Percentiles rank a stretch among this genome's conserved stretches.
These are phyloP conservation scores for Archocentrus centrarchus DNA, from an alignment of 2,113 vertebrate genomes.

Conservation along the genomic window DNA sequence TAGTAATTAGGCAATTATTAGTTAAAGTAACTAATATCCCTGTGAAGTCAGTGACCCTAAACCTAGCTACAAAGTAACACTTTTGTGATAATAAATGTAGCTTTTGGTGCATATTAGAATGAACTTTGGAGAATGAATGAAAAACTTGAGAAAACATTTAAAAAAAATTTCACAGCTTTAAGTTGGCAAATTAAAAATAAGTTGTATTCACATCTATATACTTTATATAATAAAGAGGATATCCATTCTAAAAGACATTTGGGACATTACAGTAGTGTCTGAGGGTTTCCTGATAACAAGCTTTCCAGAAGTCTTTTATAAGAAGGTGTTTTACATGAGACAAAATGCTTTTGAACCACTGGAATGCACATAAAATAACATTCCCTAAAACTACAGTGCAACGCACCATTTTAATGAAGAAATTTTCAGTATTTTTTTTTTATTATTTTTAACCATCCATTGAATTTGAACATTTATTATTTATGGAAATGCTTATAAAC, in stretches of 20 bases:
- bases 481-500: not conserved
- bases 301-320: not conserved
- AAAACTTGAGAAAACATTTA: not conserved
- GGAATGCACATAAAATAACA: not conserved
- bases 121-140: not conserved
- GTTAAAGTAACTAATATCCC: too few species aligned
- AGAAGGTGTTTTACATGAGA: not conserved
- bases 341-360: not conserved
- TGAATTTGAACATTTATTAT: not conserved
- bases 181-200: not conserved
- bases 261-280: not conserved
- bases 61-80: not conserved
- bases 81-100: not conserved
- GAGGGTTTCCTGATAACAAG: too few species aligned
- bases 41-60: not conserved
- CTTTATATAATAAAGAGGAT: not conserved
- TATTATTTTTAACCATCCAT: not conserved
- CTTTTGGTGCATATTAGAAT: not conserved
- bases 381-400: not conserved
- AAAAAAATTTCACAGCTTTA: not conserved
- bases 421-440: not conserved
- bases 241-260: not conserved
- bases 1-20: not conserved
- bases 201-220: not conserved
- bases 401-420: not conserved